These are phyloP conservation scores for Donacobius atricapilla DNA, from an alignment of 2,113 vertebrate genomes.

Conservation along the genomic window DNA sequence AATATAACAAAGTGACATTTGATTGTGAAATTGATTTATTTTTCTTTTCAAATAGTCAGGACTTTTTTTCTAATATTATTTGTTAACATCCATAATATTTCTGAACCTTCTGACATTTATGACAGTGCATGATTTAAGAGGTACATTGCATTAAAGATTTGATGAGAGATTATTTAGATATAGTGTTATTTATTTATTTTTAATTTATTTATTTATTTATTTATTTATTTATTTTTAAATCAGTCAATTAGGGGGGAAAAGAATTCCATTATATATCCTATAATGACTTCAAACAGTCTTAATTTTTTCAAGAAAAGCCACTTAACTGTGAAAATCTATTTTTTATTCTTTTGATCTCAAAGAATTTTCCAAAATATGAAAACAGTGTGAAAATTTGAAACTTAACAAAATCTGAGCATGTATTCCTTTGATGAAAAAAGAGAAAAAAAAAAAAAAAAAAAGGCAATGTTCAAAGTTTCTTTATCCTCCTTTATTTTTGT, in stretches of 20 bases:
- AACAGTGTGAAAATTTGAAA: neutral
- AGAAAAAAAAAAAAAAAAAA: too few relatives aligned
- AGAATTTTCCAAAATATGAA: neutral
- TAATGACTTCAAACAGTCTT: neutral
- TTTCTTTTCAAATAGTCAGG: neutral
- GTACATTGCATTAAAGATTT: neutral
- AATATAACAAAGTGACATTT: neutral
- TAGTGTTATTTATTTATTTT: neutral
- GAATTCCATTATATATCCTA: neutral
- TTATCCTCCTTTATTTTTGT: neutral
- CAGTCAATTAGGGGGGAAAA: neutral
- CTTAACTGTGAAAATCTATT: neutral
- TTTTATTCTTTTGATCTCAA: neutral
- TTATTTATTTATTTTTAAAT: neutral
- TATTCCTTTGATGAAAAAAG: neutral
- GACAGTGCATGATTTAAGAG: neutral
- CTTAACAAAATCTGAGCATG: neutral
- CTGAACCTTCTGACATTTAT: neutral
- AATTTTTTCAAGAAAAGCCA: neutral
- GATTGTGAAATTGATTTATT: neutral
- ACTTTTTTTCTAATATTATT: neutral
- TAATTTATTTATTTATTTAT: neutral
- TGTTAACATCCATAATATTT: neutral
- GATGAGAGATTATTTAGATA: neutral
- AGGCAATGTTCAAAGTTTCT: neutral